phyloP scores from a whole-genome alignment of 1,140 invertebrate species.

The Pomacea maculata region DNA sequence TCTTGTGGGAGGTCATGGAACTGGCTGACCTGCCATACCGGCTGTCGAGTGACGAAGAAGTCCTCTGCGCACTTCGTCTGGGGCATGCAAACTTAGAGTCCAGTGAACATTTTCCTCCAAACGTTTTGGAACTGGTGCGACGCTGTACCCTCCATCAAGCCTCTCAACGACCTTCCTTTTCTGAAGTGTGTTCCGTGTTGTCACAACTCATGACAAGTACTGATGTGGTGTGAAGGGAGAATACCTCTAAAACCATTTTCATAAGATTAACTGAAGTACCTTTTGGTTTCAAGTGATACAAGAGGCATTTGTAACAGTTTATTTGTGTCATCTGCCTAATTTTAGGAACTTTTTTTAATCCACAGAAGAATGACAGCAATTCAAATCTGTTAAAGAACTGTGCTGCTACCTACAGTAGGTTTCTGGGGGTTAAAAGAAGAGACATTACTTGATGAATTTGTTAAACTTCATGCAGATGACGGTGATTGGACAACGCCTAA shows the following conservation, averaged over 20 bases:
- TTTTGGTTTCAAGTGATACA: background rate
- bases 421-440: too few relatives aligned
- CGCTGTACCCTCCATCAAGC: slow-evolving; percentile 74
- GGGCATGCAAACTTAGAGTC: slow-evolving; percentile 46
- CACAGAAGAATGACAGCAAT: too few relatives aligned
- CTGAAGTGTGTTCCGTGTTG: slow-evolving; percentile 49
- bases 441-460: too few relatives aligned
- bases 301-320: background rate
- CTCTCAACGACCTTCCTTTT: slow-evolving; percentile 71
- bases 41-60: slow-evolving; percentile 63
- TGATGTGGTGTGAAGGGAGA: slow-evolving; percentile 10
- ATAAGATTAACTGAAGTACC: background rate
- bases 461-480: too few relatives aligned
- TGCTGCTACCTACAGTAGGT: too few relatives aligned
- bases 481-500: too few relatives aligned
- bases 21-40: slow-evolving; percentile 59
- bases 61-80: slow-evolving; percentile 70
- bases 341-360: too few relatives aligned
- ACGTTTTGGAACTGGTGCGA: slow-evolving; percentile 70
- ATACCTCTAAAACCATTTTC: background rate
- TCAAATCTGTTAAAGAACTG: too few relatives aligned
- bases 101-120: slow-evolving; percentile 54
- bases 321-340: background rate
- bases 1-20: slow-evolving; percentile 63
- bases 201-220: slow-evolving; percentile 4